Evolutionary conservation across 2,113 vertebrate species (phyloP), one percentile per base, ranked within the genome.

Genomic region (Taxidea taxus): DNA sequence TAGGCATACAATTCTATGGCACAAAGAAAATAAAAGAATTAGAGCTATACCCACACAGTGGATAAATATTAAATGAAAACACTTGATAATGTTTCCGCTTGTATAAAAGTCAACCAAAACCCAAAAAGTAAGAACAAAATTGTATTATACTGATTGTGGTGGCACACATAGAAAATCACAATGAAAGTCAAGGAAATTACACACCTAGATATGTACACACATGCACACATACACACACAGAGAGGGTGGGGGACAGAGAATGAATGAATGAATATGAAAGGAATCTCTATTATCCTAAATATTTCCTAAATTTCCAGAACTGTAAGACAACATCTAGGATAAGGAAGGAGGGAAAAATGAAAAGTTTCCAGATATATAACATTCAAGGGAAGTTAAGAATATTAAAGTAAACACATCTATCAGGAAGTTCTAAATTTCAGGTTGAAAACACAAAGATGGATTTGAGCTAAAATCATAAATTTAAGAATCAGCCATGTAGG

Each of bases 21-120:
- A 1, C 7, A 80, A 54, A 82, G 6, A 42, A 74, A 84, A 82
- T 64, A 54, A 72, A 90, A 84, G 15, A 58, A 84, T 83, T 75
- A 85, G 5, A 42, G 4, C 11, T n/a, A 31, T 3, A 74, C 6
- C 6, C 20, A 34, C 1, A 62, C 0, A 74, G 2, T 75, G 16
- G 15, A 18, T 87, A 90, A 34, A 21, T 47, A 56, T 74, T 87
- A 66, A 70, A 49, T 60, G 27, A 37, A 94, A 56, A 94, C 2
- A 58, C 1, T 74, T 92, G 13, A 51, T 84, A 84, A 34, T 64
- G 4, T 58, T 84, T 60, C 21, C 1, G 49, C 44, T 93, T 80
- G 56, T 77, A 1, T 84, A 92, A 80, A 87, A 4, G 3, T 39
- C 7, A 78, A 81, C 0, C 12, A 78, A 83, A 92, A 78, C 77